phyloP scores from a whole-genome alignment of 2,113 vertebrate genomes.

The Mustela nigripes region DNA sequence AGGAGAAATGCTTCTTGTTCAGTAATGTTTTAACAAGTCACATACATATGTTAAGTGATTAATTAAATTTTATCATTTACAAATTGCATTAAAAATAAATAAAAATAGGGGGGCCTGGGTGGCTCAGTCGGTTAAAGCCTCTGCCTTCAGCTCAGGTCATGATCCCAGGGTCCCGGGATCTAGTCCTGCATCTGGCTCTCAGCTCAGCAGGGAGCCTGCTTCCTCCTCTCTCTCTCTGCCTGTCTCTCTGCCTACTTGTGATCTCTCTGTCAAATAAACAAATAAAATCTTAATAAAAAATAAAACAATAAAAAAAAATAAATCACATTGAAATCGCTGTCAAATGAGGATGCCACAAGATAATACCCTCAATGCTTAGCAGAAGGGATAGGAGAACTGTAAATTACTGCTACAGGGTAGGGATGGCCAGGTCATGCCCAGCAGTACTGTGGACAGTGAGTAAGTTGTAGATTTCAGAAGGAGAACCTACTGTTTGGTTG shows the following conservation, averaged over 20 bases:
- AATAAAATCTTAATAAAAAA: too few relatives aligned
- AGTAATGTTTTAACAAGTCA: background rate
- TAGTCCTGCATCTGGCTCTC: too few relatives aligned
- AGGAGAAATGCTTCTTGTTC: background rate
- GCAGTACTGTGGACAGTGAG: background rate
- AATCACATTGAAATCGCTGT: background rate
- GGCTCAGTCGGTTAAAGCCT: too few relatives aligned
- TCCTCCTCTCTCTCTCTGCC: too few relatives aligned
- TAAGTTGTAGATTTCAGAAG: background rate
- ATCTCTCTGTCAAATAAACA: too few relatives aligned
- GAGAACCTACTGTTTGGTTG: background rate
- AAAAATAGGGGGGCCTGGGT: background rate
- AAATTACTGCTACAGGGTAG: background rate
- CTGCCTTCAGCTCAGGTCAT: too few relatives aligned
- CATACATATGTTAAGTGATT: background rate
- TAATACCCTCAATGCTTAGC: background rate
- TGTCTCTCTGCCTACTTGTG: too few relatives aligned
- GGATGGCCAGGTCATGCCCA: background rate
- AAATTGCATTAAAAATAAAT: background rate
- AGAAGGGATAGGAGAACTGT: background rate
- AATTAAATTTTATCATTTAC: background rate
- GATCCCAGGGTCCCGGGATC: too few relatives aligned
- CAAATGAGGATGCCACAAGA: background rate
- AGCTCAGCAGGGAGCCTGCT: too few relatives aligned
- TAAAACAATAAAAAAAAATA: background rate